Evolutionary conservation across 2,113 vertebrate species (phyloP).

Genomic region (Tragelaphus imberbis): DNA sequence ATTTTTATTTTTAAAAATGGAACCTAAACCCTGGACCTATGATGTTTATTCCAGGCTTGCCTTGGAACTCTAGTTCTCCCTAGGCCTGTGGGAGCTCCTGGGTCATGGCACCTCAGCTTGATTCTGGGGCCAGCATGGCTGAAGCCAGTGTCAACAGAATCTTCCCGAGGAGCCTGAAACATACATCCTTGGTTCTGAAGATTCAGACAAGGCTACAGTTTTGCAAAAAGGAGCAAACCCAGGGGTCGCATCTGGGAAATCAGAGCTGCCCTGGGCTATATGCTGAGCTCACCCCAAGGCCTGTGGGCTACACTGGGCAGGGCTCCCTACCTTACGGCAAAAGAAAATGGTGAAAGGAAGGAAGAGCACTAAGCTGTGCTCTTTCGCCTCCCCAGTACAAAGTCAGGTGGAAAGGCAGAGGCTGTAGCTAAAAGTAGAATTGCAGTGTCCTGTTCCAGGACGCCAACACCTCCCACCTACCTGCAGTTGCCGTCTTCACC

Average conservation of each 20-base stretch:
- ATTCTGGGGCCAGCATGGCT: neutral
- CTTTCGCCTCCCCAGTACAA: neutral
- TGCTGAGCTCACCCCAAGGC: neutral
- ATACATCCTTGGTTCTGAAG: neutral
- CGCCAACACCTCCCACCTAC: constrained; percentile 72
- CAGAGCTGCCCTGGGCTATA: neutral
- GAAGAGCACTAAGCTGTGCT: neutral
- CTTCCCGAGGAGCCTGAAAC: neutral
- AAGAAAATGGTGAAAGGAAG: neutral
- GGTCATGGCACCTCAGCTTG: neutral
- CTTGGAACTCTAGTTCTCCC: neutral
- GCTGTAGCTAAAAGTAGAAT: neutral
- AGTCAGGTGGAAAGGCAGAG: neutral
- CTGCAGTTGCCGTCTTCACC: constrained; percentile 87
- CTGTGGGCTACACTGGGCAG: neutral
- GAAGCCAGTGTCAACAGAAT: neutral
- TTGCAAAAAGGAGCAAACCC: neutral
- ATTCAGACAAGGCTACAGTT: neutral
- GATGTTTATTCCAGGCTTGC: neutral
- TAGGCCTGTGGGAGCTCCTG: neutral
- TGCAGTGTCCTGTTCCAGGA: fast-evolving
- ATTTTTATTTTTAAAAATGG: neutral
- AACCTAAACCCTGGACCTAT: neutral
- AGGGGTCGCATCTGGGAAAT: neutral
- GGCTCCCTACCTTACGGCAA: neutral